Base-by-base conservation (phyloP, 2,888 invertebrate species). In the Malacosoma neustria region DNA sequence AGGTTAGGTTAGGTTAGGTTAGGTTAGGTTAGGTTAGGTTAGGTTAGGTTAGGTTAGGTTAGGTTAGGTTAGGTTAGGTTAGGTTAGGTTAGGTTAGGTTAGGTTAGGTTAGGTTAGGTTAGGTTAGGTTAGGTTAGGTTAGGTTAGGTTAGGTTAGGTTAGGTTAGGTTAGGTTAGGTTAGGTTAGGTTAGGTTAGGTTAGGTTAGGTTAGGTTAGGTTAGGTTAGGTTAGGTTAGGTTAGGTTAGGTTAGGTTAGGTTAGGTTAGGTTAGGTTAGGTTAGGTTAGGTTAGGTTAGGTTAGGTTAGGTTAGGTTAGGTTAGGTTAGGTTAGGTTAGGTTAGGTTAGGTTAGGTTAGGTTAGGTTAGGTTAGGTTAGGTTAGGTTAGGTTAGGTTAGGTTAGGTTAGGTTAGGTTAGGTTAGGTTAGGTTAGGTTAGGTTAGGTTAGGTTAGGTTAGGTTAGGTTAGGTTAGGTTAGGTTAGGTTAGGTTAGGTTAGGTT, bases 331-430 rank as follows among this genome's bases (percentile, higher is more conserved):
- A 30, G 30, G 30, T 30, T 30, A 30, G 30, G 30, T 30, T 30
- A 30, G 30, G 30, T 30, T 30, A 30, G 30, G 30, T 30, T 30
- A 30, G 30, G 30, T 30, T 30, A 30, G 30, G 30, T 30, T 30
- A 30, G 30, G 30, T 30, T 30, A 30, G 30, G 30, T 30, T 30
- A 30, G 30, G 30, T 30, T 30, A 30, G 30, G 30, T 30, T 30
- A 30, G 30, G 30, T 30, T 30, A 30, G 30, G 30, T 30, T 30
- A 30, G 30, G 30, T 30, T 30, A 30, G 30, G 30, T 30, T 30
- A 30, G 30, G 30, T 30, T 30, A 30, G 30, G 30, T 30, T 30
- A 30, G 30, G 30, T 30, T 30, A 30, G 30, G 30, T 30, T 30
- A 30, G 30, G 30, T 30, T 30, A 30, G 30, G 30, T 30, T 30